Percentiles rank a stretch among this genome's conserved stretches.
phyloP scores from a whole-genome alignment of 2,113 vertebrate genomes.

The Tyrannus savana region DNA sequence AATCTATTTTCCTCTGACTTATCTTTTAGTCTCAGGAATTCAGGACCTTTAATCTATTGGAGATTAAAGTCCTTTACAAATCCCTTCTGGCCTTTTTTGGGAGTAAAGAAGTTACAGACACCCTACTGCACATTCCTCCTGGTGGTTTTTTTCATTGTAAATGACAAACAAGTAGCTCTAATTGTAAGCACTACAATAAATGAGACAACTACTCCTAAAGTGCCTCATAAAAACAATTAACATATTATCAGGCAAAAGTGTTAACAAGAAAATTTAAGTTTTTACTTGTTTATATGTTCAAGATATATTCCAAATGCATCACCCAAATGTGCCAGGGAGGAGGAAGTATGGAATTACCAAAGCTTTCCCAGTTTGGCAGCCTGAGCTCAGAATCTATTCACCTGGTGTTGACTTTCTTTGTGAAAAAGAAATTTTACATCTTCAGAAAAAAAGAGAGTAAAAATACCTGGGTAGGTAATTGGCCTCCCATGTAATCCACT shows the following conservation, averaged over 20 bases:
- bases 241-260: conserved; percentile 28
- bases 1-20: conserved; percentile 65
- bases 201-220: conserved; percentile 10
- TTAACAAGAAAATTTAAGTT: background rate
- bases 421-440: background rate
- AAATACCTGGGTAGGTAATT: background rate
- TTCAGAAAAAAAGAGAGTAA: background rate
- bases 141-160: background rate
- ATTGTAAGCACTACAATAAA: conserved; percentile 10
- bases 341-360: background rate
- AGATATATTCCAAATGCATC: background rate
- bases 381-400: background rate
- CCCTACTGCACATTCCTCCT: conserved; percentile 36
- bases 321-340: background rate
- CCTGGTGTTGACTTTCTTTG: background rate
- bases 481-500: background rate
- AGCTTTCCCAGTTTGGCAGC: background rate
- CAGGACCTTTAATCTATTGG: conserved; percentile 61
- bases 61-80: conserved; percentile 68
- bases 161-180: conserved; percentile 25
- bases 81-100: conserved; percentile 53
- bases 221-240: conserved; percentile 33
- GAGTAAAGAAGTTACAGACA: conserved; percentile 46
- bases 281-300: conserved; percentile 23
- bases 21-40: conserved; percentile 64